phyloP scores from a whole-genome alignment of 2,797 vertebrate genomes.

The Darevskia mixta region DNA sequence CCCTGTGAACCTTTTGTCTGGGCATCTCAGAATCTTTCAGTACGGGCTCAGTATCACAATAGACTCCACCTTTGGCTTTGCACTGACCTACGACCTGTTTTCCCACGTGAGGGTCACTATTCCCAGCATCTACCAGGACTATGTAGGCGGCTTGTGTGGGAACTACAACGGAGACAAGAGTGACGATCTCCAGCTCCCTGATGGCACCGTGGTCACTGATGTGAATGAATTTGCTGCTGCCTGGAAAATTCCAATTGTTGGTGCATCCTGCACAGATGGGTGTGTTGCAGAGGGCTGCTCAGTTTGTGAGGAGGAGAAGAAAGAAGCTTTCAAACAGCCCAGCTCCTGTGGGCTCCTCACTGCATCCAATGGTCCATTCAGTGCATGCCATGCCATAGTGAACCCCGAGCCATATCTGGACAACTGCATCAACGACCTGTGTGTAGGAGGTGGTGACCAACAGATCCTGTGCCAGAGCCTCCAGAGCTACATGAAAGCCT shows the following conservation, averaged over 20 bases:
- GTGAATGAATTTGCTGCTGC: constrained; percentile 28
- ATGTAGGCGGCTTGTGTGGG: constrained; percentile 48
- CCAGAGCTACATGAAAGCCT: constrained; percentile 46
- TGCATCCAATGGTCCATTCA: constrained; percentile 31
- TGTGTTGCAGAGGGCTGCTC: constrained; percentile 55
- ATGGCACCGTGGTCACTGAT: not conserved
- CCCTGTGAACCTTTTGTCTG: constrained; percentile 43
- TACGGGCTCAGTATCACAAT: constrained; percentile 41
- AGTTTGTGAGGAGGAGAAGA: not conserved
- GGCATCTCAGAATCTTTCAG: constrained; percentile 38
- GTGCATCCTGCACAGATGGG: not conserved
- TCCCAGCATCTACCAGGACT: constrained; percentile 38
- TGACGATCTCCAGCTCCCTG: constrained; percentile 37
- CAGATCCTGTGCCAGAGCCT: constrained; percentile 62
- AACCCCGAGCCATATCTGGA: constrained; percentile 75
- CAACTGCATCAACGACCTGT: constrained; percentile 77
- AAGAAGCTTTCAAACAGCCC: not conserved
- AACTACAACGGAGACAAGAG: constrained; percentile 26
- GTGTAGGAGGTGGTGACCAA: constrained; percentile 69
- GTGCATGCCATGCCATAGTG: constrained; percentile 40
- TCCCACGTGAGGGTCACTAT: constrained; percentile 46
- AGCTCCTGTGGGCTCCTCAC: constrained; percentile 47
- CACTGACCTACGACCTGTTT: constrained; percentile 49
- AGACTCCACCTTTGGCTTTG: constrained; percentile 35
- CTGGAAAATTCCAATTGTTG: constrained; percentile 38